Evolutionary conservation across 1,140 invertebrate genomes (phyloP).

Genomic region (Oedothorax gibbosus): DNA sequence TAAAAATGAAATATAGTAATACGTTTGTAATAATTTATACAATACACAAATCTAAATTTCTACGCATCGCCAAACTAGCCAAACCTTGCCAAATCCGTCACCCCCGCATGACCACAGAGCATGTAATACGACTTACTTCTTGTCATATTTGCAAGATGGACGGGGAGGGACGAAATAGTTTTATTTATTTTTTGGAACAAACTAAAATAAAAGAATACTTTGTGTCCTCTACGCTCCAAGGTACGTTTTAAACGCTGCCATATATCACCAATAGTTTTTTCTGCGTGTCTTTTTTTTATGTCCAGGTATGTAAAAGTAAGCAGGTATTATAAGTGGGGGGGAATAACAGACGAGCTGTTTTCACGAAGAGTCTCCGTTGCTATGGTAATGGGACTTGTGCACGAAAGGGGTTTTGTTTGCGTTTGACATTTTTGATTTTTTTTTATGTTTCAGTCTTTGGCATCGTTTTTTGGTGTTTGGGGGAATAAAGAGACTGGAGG

Average conservation of each 20-base stretch:
- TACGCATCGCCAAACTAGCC: too few relatives aligned
- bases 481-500: too few relatives aligned
- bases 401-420: conserved; percentile 52
- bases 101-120: conserved; percentile 50
- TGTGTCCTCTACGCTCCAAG: conserved; percentile 50
- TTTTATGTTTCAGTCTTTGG: not conserved
- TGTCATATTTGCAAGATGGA: conserved; percentile 34
- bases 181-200: not conserved
- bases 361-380: conserved; percentile 52
- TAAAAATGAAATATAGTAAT: too few relatives aligned
- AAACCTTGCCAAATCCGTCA: not conserved
- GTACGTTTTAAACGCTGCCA: conserved; percentile 53
- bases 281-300: not conserved
- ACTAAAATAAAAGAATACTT: conserved; percentile 40
- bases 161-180: conserved; percentile 28
- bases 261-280: conserved; percentile 38
- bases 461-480: not conserved
- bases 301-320: conserved; percentile 41
- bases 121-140: conserved; percentile 59
- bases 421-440: conserved; percentile 42
- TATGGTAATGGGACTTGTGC: conserved; percentile 24
- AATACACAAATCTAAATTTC: too few relatives aligned
- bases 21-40: too few relatives aligned
- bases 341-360: conserved; percentile 59
- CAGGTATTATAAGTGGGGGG: conserved; percentile 37